phyloP scores from a whole-genome alignment of 2,113 vertebrate genomes.

The Rhinolophus ferrumequinum region DNA sequence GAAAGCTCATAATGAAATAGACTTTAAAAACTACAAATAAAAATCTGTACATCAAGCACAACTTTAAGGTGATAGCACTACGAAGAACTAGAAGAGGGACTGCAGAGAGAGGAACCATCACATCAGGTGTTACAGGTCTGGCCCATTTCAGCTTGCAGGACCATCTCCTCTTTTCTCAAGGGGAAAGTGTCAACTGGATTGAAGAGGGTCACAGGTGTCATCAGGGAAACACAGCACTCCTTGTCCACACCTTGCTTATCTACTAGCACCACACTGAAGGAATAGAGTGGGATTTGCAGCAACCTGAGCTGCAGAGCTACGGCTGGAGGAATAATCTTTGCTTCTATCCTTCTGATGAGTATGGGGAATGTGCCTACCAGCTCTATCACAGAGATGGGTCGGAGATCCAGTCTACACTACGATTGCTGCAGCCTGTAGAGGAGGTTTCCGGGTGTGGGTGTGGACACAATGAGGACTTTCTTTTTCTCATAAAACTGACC shows the following conservation, averaged over 20 bases:
- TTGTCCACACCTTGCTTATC: slow-evolving; percentile 96
- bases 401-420: slow-evolving; percentile 93
- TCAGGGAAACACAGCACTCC: slow-evolving; percentile 93
- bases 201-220: slow-evolving; percentile 94
- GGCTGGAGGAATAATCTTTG: slow-evolving; percentile 89
- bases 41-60: slow-evolving; percentile 83
- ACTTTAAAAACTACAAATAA: slow-evolving; percentile 80
- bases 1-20: slow-evolving; percentile 81
- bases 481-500: slow-evolving; percentile 98
- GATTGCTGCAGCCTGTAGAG: slow-evolving; percentile 94
- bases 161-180: slow-evolving; percentile 94
- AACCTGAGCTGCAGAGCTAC: slow-evolving; percentile 91
- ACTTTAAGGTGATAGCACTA: slow-evolving; percentile 74
- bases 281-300: slow-evolving; percentile 92
- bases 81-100: slow-evolving; percentile 43
- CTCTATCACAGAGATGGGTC: slow-evolving; percentile 92
- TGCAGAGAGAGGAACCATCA: neutral
- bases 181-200: slow-evolving; percentile 94
- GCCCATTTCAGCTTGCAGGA: slow-evolving; percentile 93
- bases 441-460: slow-evolving; percentile 93
- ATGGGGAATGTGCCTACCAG: slow-evolving; percentile 92
- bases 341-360: slow-evolving; percentile 92
- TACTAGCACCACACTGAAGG: slow-evolving; percentile 92
- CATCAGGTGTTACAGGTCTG: slow-evolving; percentile 88
- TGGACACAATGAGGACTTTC: slow-evolving; percentile 93